phyloP scores from a whole-genome alignment of 2,113 vertebrate species.

The Archocentrus centrarchus region DNA sequence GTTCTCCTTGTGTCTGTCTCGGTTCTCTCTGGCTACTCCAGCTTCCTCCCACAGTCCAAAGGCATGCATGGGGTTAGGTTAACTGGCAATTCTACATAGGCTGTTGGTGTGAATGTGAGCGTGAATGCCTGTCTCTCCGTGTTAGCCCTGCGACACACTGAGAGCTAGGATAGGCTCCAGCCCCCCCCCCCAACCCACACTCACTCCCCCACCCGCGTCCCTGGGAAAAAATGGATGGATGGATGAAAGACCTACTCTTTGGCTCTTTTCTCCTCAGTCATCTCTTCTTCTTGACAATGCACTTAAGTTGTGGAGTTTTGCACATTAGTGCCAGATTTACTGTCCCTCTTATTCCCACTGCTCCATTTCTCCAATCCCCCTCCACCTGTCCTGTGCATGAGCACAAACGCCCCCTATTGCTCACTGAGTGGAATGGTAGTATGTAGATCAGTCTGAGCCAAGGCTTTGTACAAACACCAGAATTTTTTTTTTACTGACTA shows the following conservation, averaged over 20 bases:
- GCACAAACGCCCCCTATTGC: not conserved
- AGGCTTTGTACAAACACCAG: not conserved
- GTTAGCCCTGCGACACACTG: not conserved
- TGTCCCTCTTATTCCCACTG: not conserved
- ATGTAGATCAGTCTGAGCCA: not conserved
- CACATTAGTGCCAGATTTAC: not conserved
- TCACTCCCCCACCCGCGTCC: not conserved
- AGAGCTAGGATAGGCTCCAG: not conserved
- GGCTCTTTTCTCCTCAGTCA: not conserved
- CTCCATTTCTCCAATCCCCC: not conserved
- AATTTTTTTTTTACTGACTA: not conserved
- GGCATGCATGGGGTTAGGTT: not conserved
- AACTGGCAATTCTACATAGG: not conserved
- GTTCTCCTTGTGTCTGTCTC: not conserved
- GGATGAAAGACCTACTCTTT: not conserved
- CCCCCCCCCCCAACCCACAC: not conserved
- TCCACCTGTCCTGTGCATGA: not conserved
- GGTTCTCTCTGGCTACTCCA: not conserved
- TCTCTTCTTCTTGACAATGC: not conserved
- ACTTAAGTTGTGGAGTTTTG: not conserved
- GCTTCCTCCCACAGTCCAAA: not conserved
- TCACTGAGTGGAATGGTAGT: not conserved
- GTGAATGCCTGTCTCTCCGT: not conserved
- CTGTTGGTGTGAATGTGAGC: not conserved
- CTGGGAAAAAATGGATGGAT: not conserved